Evolutionary conservation across 2,888 invertebrate species (phyloP).

Genomic region (Germaria angustata): DNA sequence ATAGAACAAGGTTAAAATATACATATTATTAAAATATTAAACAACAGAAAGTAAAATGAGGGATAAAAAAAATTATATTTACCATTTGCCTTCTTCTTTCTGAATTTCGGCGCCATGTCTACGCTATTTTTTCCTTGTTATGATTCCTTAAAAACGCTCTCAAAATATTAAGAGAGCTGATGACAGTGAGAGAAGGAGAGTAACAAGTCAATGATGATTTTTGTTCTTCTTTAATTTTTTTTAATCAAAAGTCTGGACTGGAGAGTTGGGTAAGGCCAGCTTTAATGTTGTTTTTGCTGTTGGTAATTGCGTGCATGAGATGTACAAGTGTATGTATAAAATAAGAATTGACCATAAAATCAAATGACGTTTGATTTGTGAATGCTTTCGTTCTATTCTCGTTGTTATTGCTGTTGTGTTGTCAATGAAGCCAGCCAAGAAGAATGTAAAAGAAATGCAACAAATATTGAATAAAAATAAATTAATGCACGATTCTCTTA

Average conservation of each 20-base stretch:
- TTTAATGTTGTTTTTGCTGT: neutral
- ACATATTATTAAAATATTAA: slow-evolving; percentile 49
- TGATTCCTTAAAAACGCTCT: slow-evolving; percentile 35
- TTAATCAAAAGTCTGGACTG: neutral
- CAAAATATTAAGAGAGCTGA: neutral
- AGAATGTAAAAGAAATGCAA: slow-evolving; percentile 26
- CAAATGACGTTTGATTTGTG: slow-evolving; percentile 56
- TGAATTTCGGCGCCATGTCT: slow-evolving; percentile 81
- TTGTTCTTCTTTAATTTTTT: neutral
- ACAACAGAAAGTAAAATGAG: slow-evolving; percentile 31
- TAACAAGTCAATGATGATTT: slow-evolving; percentile 21
- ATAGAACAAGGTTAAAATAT: slow-evolving; percentile 22
- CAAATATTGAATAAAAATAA: slow-evolving; percentile 44
- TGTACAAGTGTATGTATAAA: too few relatives aligned
- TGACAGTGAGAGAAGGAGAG: neutral
- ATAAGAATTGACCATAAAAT: slow-evolving; percentile 55
- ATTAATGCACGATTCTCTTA: slow-evolving; percentile 52
- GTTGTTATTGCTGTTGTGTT: neutral
- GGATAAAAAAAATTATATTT: slow-evolving; percentile 75
- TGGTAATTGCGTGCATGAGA: neutral
- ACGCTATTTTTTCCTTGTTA: slow-evolving; percentile 65
- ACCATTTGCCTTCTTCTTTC: slow-evolving; percentile 81
- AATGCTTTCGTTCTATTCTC: neutral
- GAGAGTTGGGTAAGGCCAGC: slow-evolving; percentile 11
- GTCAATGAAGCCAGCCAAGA: slow-evolving; percentile 8